Percentiles rank a stretch among this genome's conserved stretches.
Conservation (phyloP, 2,888 invertebrate genomes). For the Mystacides longicornis region DNA sequence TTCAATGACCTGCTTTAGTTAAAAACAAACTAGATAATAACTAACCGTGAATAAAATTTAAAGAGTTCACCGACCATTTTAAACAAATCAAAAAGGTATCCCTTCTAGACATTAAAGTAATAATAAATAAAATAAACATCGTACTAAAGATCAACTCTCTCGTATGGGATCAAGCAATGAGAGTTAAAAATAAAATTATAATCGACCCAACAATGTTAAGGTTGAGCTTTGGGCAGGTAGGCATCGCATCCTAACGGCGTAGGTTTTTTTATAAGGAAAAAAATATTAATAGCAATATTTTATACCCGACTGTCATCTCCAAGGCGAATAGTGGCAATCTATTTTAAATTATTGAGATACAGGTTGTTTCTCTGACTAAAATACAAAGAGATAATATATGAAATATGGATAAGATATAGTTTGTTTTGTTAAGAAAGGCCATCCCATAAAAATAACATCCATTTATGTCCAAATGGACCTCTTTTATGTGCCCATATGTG, state of each 20-base stretch:
- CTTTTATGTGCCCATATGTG: no score
- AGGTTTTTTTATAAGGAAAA: conserved; percentile 10
- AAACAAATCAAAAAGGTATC: no score
- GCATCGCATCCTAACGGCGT: conserved; percentile 17
- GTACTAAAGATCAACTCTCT: neutral
- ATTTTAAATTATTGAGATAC: conserved; percentile 26
- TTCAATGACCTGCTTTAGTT: no score
- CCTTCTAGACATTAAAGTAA: no score
- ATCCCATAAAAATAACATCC: no score
- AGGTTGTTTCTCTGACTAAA: conserved; percentile 19
- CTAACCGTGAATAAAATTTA: no score
- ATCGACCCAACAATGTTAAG: neutral
- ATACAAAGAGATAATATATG: conserved; percentile 15
- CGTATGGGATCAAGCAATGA: neutral
- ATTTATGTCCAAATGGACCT: no score
- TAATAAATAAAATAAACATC: no score
- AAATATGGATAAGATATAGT: conserved; percentile 19
- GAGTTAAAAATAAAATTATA: neutral
- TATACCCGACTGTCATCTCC: conserved; percentile 25
- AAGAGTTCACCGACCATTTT: no score
- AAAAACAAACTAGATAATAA: no score
- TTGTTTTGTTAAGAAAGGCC: neutral
- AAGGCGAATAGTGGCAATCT: conserved; percentile 25
- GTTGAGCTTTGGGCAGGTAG: conserved; percentile 13
- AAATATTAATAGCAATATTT: conserved; percentile 25